Percentiles rank a stretch among this genome's conserved stretches.
phyloP scores from a whole-genome alignment of 2,888 invertebrate genomes.

The Melieria crassipennis region DNA sequence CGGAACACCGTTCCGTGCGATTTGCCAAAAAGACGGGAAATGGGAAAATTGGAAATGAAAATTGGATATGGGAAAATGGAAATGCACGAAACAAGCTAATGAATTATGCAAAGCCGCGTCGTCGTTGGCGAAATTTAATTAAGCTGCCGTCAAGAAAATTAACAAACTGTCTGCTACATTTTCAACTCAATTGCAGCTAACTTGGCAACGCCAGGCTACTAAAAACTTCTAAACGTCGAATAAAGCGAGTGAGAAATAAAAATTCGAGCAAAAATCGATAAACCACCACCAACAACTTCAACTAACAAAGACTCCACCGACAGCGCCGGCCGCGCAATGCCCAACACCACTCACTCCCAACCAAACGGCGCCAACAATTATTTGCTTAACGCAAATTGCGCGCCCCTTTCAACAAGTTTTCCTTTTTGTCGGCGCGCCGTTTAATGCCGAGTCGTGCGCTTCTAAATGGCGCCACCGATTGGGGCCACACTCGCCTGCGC shows the following conservation, averaged over 20 bases:
- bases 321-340: neutral
- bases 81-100: conserved; percentile 37
- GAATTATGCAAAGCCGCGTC: conserved; percentile 38
- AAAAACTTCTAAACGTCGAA: neutral
- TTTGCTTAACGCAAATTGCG: conserved; percentile 10
- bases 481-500: neutral
- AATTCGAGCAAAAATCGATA: conserved; percentile 15
- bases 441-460: too few species aligned
- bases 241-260: neutral
- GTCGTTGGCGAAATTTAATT: neutral
- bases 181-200: too few species aligned
- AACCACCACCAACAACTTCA: conserved; percentile 9
- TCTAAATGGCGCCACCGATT: too few species aligned
- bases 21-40: neutral
- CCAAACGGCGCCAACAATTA: conserved; percentile 1
- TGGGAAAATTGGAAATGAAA: conserved; percentile 26
- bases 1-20: neutral
- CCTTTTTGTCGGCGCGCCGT: too few species aligned
- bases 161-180: neutral
- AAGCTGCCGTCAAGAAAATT: neutral
- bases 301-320: neutral
- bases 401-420: conserved; percentile 33
- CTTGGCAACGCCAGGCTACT: too few species aligned
- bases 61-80: conserved; percentile 28
- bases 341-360: neutral